Conservation (phyloP, 2,113 vertebrate genomes). For the Phoenicopterus ruber region DNA sequence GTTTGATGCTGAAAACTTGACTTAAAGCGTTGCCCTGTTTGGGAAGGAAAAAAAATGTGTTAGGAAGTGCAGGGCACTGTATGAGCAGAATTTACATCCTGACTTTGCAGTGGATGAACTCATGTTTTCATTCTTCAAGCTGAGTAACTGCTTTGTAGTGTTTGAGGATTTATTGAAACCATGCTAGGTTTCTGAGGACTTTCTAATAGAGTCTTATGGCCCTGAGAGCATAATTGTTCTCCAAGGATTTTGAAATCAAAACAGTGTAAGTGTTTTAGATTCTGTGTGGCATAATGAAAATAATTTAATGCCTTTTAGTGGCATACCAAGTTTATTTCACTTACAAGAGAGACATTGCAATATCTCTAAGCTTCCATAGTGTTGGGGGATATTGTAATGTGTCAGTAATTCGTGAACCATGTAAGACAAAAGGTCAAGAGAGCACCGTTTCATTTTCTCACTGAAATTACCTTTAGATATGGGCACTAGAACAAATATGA, state of each 20-base stretch:
- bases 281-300: slow-evolving; percentile 70
- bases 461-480: slow-evolving; percentile 61
- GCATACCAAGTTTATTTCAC: slow-evolving; percentile 64
- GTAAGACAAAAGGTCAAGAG: slow-evolving; percentile 64
- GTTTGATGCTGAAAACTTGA: not conserved
- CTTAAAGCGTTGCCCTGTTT: not conserved
- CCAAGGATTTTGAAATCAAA: slow-evolving; percentile 71
- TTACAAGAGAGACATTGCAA: slow-evolving; percentile 1
- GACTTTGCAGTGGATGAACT: slow-evolving; percentile 57
- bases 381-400: slow-evolving; percentile 29
- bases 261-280: slow-evolving; percentile 70
- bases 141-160: slow-evolving; percentile 63
- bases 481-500: slow-evolving; percentile 50
- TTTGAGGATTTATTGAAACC: slow-evolving; percentile 70
- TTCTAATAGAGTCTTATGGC: slow-evolving; percentile 64
- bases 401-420: slow-evolving; percentile 35
- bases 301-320: slow-evolving; percentile 71
- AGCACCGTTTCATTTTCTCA: slow-evolving; percentile 58
- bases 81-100: slow-evolving; percentile 37
- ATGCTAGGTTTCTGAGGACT: slow-evolving; percentile 67
- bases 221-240: slow-evolving; percentile 66
- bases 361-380: slow-evolving; percentile 50
- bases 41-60: not conserved
- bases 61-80: slow-evolving; percentile 1
- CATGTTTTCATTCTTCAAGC: slow-evolving; percentile 66